Base-by-base conservation (phyloP, 2,888 invertebrate genomes). In the Acrobasis suavella region DNA sequence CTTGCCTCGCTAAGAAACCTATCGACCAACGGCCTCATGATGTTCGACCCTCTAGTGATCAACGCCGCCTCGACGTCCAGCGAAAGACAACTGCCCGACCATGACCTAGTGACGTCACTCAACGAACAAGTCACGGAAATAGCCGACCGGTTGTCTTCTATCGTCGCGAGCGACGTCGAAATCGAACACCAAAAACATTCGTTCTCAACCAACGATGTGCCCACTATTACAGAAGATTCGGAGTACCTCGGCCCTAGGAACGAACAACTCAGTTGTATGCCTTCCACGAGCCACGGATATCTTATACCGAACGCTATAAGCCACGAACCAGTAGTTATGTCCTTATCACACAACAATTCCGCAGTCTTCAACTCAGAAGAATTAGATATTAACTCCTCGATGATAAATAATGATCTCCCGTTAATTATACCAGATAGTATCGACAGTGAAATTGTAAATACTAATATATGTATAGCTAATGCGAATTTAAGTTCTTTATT, bases 201-300 rank as follows among this genome's bases (percentile, higher is more conserved):
- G 15, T 92, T 83, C 67, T 92, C 92, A 0, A 83, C 93, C 0
- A 92, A 82, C 62, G 92, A 93, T 62, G 84, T 93, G 1, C 89
- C 92, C 0, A 67, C 91, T 1, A 84, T 91, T 68, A 80, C 80
- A 0, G 86, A 89, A 3, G 79, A 83, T 9, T 66, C 79, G 0
- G 87, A 86, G 62, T 71, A 77, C 7, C 85, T 73, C 66, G 77
- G 78, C 1, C 84, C 88, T 0, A 86, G 89, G 60, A 91, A 86
- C 52, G 92, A 91, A 65, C 89, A 89, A 58, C 66, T 89, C 12
- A 89, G 91, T 16, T 93, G 92, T 69, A 88, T 94, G 76, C 94
- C 94, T 5, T 95, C 95, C 0, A 95, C 94, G 0, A 93, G 93
- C 71, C 95, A 95, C 67, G 94, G 94, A 22, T 95, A 94, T 79